Evolutionary conservation across 2,797 vertebrate species (phyloP), one percentile per base, ranked within the genome.

Genomic region (Echeneis naucrates): DNA sequence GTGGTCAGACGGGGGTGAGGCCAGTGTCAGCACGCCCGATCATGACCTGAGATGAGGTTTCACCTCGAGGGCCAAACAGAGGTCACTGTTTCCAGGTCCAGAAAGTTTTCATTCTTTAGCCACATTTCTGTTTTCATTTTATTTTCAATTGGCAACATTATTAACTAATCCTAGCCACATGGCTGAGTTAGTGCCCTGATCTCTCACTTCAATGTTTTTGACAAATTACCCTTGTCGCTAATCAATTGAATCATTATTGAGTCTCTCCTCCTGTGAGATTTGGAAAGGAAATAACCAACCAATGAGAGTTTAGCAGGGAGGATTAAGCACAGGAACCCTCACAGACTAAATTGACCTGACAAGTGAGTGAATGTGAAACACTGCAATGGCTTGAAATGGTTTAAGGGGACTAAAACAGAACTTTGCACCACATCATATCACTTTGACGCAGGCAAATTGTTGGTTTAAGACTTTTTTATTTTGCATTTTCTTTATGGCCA

Each of bases 21-120:
- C 4, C 1, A 8, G 58, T 62, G 68, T 80, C 69, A 68, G 63
- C 30, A n/a, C 30, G 23, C 21, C 54, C 61, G 57, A 51, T 79
- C 69, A 63, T 64, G 77, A 82, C 81, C 82, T 75, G 54, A 77
- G 68, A 84, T 83, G 81, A 48, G 72, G 80, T 86, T 84, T 82
- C 87, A 82, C 59, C 59, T 75, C 24, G 6, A 50, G 77, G 82
- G 83, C 32, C 72, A 85, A 67, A 72, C 2, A 4, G 16, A 50
- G 79, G 82, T 75, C 82, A 62, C 23, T 3, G 44, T 38, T 23
- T 70, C 26, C 59, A 73, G 63, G 16, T 42, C 44, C 4, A 38
- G 19, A 48, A 70, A 23, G 50, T 68, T 72, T 57, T 13, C 30
- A 55, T 4, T 51, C 16, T 13, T 5, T 10, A 1, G 19, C 19